A percentile compares a stretch with the other conserved stretches of the same genome.
Conservation (phyloP, 2,797 vertebrate species). For the Carapus acus region DNA sequence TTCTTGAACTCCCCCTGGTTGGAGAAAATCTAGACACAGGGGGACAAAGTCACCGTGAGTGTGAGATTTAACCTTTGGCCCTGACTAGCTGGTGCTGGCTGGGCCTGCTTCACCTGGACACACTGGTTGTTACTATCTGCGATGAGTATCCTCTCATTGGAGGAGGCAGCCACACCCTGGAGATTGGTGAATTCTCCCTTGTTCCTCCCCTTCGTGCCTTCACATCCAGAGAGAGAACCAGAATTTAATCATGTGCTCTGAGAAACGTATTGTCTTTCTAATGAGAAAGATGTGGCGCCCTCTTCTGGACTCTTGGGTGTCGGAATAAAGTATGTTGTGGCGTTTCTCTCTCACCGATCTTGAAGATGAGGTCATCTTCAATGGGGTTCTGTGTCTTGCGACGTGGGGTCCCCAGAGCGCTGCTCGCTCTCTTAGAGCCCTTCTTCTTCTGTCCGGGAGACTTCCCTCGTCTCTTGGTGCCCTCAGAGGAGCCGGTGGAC, state of each 20-base stretch:
- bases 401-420: slow-evolving; percentile 91
- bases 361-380: slow-evolving; percentile 94
- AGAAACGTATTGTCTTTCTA: too few species aligned
- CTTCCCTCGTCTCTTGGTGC: slow-evolving; percentile 89
- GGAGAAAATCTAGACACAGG: slow-evolving; percentile 82
- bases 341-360: slow-evolving; percentile 76
- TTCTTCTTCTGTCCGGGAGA: slow-evolving; percentile 92
- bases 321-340: too few species aligned
- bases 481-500: slow-evolving; percentile 80
- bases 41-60: neutral
- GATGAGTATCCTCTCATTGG: slow-evolving; percentile 86
- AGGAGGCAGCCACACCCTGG: slow-evolving; percentile 91
- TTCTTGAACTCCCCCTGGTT: slow-evolving; percentile 94
- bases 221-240: neutral
- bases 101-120: slow-evolving; percentile 79
- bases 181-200: slow-evolving; percentile 99
- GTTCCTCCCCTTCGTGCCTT: slow-evolving; percentile 96
- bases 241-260: neutral
- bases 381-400: slow-evolving; percentile 92
- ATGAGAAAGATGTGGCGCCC: too few species aligned
- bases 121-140: slow-evolving; percentile 99
- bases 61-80: neutral
- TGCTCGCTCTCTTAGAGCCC: slow-evolving; percentile 88
- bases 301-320: too few species aligned
- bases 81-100: neutral